phyloP scores from a whole-genome alignment of 2,888 invertebrate species.

The Ophonus ardosiacus region DNA sequence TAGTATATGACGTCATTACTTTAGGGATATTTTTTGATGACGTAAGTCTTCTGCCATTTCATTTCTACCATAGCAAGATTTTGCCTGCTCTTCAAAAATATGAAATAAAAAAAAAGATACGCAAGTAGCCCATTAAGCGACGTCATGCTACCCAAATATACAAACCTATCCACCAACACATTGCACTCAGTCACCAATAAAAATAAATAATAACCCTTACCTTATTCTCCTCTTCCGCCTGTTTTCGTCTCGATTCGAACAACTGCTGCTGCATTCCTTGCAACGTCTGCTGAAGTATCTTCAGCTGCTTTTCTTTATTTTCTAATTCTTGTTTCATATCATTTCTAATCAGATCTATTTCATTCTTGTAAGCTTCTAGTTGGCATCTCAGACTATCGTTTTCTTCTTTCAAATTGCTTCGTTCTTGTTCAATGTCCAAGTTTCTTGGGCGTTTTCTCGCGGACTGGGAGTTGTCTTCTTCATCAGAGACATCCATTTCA shows the following conservation, averaged over 20 bases:
- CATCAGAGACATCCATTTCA: slow-evolving; percentile 93
- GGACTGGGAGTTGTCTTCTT: slow-evolving; percentile 78
- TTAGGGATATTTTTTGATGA: too few relatives aligned
- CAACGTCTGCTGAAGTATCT: slow-evolving; percentile 82
- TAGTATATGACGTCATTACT: too few relatives aligned
- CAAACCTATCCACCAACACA: too few relatives aligned
- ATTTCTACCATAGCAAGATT: too few relatives aligned
- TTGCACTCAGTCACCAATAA: too few relatives aligned
- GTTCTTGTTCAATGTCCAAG: slow-evolving; percentile 67
- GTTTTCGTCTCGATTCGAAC: slow-evolving; percentile 78
- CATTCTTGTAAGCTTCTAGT: slow-evolving; percentile 95
- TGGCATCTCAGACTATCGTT: slow-evolving; percentile 94
- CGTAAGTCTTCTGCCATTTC: too few relatives aligned
- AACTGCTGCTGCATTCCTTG: slow-evolving; percentile 81
- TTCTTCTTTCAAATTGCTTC: slow-evolving; percentile 82
- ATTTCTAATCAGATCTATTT: slow-evolving; percentile 91
- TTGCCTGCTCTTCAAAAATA: too few relatives aligned
- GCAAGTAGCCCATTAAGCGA: too few relatives aligned
- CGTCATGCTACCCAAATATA: too few relatives aligned
- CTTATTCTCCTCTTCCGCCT: slow-evolving; percentile 78
- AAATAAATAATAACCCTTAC: slow-evolving; percentile 69
- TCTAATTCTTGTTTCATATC: slow-evolving; percentile 89
- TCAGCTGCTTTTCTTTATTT: slow-evolving; percentile 91
- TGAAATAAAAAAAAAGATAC: too few relatives aligned
- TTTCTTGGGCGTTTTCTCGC: slow-evolving; percentile 72